Base-by-base conservation (phyloP, 2,888 invertebrate genomes). In the Ophioninae sp. region DNA sequence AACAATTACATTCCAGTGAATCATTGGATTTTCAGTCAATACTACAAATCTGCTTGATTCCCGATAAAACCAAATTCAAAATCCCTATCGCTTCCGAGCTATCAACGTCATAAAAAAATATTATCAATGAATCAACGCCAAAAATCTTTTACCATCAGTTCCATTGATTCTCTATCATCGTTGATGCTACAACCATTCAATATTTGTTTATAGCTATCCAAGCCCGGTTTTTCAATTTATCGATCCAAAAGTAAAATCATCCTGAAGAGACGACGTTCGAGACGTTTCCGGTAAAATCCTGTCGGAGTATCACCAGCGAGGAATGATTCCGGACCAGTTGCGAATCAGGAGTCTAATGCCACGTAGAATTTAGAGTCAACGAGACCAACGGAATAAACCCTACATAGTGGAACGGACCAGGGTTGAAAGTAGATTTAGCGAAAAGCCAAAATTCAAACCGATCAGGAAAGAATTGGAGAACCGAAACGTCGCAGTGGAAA, bases 371-470 rank as follows among this genome's bases (percentile, higher is more conserved):
- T 21, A 2, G n/a, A 70, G 21, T 30, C 68, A 41, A 41, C 39
- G 57, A 56, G 69, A 39, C 5, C 67, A 44, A 75, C 21, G 39
- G 59, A 59, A 23, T 65, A 44, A 30, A 41, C 61, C 41, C 41
- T 44, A 50, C 10, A 57, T 41, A 13, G 61, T 17, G 73, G 37
- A 21, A 30, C 57, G 41, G 37, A 0, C 39, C 23, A 62, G 62
- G 39, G 44, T 44, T 17, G 23, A 77, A 82, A 73, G 50, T 73
- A 67, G 67, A 77, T 78, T 77, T 78, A 56, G n/a, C 73, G 73
- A 73, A 67, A 73, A 79, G 73, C 79, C 64, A 41, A 70, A 73
- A 80, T 79, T 73, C 69, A 61, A 78, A 64, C 59, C 69, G 78
- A 81, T 81, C 77, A 76, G 72, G 44, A 70, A 62, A 77, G 37